phyloP scores from a whole-genome alignment of 2,113 vertebrate species.

The Kobus ellipsiprymnus region DNA sequence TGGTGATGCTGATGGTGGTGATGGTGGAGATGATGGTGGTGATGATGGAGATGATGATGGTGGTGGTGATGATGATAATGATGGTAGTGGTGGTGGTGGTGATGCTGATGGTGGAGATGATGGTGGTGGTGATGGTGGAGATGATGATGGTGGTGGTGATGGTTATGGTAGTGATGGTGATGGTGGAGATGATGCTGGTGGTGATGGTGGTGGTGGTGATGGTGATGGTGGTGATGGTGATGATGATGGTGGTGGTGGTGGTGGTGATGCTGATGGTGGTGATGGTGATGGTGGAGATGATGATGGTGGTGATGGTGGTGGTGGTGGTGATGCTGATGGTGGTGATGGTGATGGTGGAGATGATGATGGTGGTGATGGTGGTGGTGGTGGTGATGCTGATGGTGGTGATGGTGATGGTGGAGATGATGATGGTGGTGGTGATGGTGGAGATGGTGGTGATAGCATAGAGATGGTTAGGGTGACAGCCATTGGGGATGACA shows the following conservation, averaged over 20 bases:
- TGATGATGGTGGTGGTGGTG: accelerated
- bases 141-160: accelerated
- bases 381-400: accelerated
- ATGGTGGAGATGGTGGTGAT: accelerated
- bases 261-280: accelerated
- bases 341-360: accelerated
- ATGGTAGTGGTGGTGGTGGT: accelerated
- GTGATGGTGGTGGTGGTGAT: accelerated
- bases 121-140: accelerated
- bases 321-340: accelerated
- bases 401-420: accelerated
- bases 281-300: accelerated
- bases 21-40: accelerated
- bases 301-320: accelerated
- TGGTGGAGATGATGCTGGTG: accelerated
- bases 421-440: accelerated
- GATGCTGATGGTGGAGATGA: accelerated
- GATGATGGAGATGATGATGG: accelerated
- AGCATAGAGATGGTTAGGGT: background rate
- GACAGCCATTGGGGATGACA: background rate
- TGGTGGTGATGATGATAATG: accelerated
- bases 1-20: accelerated
- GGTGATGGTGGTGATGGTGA: accelerated
- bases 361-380: accelerated
- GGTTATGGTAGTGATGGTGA: accelerated